These are phyloP conservation scores for Silurus asotus DNA, from an alignment of 2,113 vertebrate species.

Conservation along the genomic window DNA sequence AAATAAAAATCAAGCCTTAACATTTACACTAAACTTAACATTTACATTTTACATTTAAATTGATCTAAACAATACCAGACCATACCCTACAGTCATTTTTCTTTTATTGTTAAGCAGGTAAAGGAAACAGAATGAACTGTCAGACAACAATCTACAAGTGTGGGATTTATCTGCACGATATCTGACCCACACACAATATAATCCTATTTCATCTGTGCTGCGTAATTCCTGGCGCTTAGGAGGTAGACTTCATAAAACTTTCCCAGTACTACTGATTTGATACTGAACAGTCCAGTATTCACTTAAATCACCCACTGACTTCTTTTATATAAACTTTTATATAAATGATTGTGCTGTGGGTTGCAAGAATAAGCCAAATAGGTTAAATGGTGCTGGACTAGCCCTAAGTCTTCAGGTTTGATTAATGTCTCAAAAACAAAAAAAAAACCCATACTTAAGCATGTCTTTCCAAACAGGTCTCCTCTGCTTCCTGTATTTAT, in stretches of 20 bases:
- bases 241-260: neutral
- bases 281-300: neutral
- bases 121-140: neutral
- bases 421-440: neutral
- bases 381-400: neutral
- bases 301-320: neutral
- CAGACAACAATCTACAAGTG: neutral
- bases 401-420: neutral
- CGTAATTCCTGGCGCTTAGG: neutral
- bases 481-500: neutral
- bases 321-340: neutral
- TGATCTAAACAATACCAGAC: neutral
- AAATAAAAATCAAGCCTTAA: neutral
- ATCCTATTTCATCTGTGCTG: neutral
- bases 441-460: neutral
- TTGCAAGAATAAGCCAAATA: neutral
- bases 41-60: too few relatives aligned
- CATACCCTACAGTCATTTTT: neutral
- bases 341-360: neutral
- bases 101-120: neutral
- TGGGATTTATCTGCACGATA: neutral
- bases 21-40: neutral
- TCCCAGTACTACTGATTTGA: too few relatives aligned
- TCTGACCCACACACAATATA: neutral
- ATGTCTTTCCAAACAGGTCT: constrained; percentile 8